phyloP scores from a whole-genome alignment of 2,113 vertebrate genomes.

The Orycteropus afer region DNA sequence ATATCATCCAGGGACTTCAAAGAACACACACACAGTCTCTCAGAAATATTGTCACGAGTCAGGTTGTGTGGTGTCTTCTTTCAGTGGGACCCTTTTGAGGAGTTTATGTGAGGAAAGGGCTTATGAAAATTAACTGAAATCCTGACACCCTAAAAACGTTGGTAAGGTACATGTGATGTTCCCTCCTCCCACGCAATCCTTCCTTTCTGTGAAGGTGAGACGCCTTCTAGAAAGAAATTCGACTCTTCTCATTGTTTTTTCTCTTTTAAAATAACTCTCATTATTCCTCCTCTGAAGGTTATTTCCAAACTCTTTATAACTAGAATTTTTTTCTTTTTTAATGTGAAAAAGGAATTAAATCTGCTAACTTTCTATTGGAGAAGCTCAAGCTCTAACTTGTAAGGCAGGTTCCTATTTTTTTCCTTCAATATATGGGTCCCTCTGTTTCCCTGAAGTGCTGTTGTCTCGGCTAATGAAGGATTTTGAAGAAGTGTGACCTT shows the following conservation, averaged over 20 bases:
- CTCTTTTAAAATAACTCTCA: constrained; percentile 78
- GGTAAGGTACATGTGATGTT: accelerated
- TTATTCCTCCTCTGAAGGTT: constrained; percentile 74
- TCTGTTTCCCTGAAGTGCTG: not conserved
- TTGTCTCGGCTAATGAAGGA: not conserved
- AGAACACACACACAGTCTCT: not conserved
- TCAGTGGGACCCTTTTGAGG: not conserved
- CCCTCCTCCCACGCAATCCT: not conserved
- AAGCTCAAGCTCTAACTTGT: constrained; percentile 12
- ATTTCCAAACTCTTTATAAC: constrained; percentile 73
- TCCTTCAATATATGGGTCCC: not conserved
- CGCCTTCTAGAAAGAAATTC: constrained; percentile 51
- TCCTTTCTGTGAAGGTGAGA: not conserved
- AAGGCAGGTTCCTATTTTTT: not conserved
- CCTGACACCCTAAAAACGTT: not conserved
- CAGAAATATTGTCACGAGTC: not conserved
- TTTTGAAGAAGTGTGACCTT: not conserved
- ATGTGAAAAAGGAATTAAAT: constrained; percentile 25
- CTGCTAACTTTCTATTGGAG: not conserved
- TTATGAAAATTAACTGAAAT: not conserved
- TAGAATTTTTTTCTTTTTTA: constrained; percentile 16
- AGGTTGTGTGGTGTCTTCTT: not conserved
- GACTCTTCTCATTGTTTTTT: constrained; percentile 59
- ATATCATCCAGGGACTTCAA: not conserved
- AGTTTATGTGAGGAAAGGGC: not conserved